These are phyloP conservation scores for Sciurus niger DNA, from an alignment of 2,113 vertebrate species.

Conservation along the genomic window DNA sequence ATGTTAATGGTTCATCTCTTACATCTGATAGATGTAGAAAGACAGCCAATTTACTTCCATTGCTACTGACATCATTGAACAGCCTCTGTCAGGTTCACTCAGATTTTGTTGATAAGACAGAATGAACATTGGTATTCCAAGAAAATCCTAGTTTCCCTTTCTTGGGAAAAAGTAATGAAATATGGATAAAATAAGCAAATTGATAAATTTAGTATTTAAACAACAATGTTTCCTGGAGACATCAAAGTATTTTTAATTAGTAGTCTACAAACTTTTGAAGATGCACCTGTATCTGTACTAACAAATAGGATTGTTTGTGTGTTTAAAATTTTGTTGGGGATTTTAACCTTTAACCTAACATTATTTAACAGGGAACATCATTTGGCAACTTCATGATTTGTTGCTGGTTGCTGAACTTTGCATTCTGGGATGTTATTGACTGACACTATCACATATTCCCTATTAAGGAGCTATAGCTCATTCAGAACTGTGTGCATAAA, in stretches of 20 bases:
- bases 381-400: not conserved
- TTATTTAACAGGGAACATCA: not conserved
- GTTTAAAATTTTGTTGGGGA: not conserved
- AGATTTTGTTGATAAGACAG: conserved; percentile 24
- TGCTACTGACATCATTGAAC: conserved; percentile 47
- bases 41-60: conserved; percentile 41
- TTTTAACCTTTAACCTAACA: not conserved
- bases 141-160: conserved; percentile 49
- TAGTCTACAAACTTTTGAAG: not conserved
- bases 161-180: conserved; percentile 14
- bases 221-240: not conserved
- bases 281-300: not conserved
- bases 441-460: not conserved
- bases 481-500: conserved; percentile 41
- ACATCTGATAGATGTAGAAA: not conserved
- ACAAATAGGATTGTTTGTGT: not conserved
- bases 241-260: conserved; percentile 30
- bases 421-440: conserved; percentile 42
- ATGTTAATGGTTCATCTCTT: not conserved
- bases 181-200: not conserved
- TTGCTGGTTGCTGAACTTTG: not conserved
- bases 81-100: conserved; percentile 48
- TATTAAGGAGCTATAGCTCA: not conserved
- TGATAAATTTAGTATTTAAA: not conserved
- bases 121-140: not conserved